Conservation (phyloP, 1,140 invertebrate genomes). For the Portunus trituberculatus region DNA sequence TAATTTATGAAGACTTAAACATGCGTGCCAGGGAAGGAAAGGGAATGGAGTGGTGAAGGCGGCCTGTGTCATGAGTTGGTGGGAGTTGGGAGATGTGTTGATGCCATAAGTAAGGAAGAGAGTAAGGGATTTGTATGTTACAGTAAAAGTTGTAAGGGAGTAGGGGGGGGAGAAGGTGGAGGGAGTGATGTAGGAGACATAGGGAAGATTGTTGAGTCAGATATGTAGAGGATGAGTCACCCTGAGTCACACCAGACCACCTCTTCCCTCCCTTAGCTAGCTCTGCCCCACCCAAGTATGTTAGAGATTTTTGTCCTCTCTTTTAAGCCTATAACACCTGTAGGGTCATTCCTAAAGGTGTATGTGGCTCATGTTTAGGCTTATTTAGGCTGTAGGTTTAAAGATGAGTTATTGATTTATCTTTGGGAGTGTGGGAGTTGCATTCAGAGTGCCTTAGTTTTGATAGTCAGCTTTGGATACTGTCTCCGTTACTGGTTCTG, state of each 20-base stretch:
- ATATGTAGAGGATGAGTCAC: not conserved
- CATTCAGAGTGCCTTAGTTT: too few species aligned
- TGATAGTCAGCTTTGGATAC: too few species aligned
- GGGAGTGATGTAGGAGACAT: not conserved
- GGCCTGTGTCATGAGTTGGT: not conserved
- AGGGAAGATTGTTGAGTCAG: not conserved
- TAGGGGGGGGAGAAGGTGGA: not conserved
- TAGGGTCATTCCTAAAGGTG: too few species aligned
- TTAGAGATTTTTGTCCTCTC: not conserved
- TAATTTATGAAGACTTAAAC: not conserved
- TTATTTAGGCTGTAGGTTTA: too few species aligned
- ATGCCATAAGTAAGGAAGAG: not conserved
- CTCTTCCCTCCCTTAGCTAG: not conserved
- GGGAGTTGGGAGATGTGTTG: not conserved
- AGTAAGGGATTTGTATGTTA: not conserved
- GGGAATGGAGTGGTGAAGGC: not conserved
- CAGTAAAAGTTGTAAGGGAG: not conserved
- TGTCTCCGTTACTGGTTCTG: too few species aligned
- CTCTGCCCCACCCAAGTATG: not conserved
- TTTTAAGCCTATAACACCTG: too few species aligned
- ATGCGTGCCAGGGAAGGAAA: not conserved
- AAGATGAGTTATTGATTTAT: too few species aligned
- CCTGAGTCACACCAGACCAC: not conserved
- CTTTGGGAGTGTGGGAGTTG: too few species aligned
- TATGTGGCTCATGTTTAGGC: too few species aligned